Evolutionary conservation across 2,113 vertebrate genomes (phyloP), one percentile per base, ranked within the genome.

Genomic region (Pelobates fuscus): DNA sequence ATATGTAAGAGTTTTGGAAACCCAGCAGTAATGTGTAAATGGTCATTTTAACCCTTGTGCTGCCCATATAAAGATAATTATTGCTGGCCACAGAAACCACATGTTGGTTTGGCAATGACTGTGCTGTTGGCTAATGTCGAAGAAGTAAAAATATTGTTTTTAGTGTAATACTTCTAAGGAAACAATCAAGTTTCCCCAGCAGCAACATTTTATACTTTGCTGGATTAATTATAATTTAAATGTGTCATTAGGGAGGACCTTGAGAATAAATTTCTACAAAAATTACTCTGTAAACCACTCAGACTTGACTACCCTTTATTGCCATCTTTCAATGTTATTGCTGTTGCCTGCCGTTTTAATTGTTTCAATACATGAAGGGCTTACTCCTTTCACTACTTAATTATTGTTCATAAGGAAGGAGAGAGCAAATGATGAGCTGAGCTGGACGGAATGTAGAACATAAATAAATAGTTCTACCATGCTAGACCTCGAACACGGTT

Each of bases 151-250:
- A 71, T 61, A 61, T 71, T 62, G 27, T 71, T 59, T 21, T 72
- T 52, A 63, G 26, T 54, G 21, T 43, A 54, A 72, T 23, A 18
- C 29, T 43, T 63, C 43, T 72, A 72, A 32, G 60, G 26, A 64
- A 37, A 32, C 26, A 63, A 32, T 44, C 59, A 37, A 23, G 44
- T 52, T 59, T 24, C 70, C n/a, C 70, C 4, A 49, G 59, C 27
- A 32, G 59, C 21, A 60, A 63, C 46, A 37, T 54, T 64, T 41
- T 54, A 24, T 52, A 63, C 26, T 63, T 66, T 72, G 43, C 49
- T 52, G 70, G 70, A 72, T 63, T 72, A 72, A 72, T 72, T 72
- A 72, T 72, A 72, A 72, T 63, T 58, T 72, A 72, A 72, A 72
- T 72, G 70, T 72, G 70, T 54, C 70, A 72, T 72, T 63, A 72